Evolutionary conservation across 2,797 vertebrate genomes (phyloP).

Genomic region (Allobates femoralis): DNA sequence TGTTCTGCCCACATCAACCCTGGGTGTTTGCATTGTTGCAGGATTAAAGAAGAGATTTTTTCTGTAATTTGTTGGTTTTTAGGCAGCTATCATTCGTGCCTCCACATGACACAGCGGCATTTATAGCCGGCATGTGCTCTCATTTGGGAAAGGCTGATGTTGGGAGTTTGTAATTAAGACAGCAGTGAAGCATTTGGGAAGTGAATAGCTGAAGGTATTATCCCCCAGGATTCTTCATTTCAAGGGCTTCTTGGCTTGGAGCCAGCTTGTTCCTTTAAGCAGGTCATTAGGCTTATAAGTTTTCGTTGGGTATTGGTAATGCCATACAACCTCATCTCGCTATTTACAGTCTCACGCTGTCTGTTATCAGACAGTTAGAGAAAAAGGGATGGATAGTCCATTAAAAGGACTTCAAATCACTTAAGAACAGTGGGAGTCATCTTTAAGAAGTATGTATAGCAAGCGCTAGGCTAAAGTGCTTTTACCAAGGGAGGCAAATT

Average conservation of each 20-base stretch:
- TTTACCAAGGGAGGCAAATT: conserved; percentile 19
- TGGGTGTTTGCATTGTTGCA: conserved; percentile 24
- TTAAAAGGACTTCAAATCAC: conserved; percentile 53
- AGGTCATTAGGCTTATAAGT: conserved; percentile 58
- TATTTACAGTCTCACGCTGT: conserved; percentile 58
- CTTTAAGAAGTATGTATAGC: conserved; percentile 7
- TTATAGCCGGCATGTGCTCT: conserved; percentile 31
- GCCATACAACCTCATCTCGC: conserved; percentile 40
- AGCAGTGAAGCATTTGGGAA: conserved; percentile 65
- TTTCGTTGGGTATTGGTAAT: conserved; percentile 52
- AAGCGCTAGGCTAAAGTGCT: conserved; percentile 16
- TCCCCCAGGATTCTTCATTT: conserved; percentile 58
- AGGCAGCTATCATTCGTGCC: conserved; percentile 42
- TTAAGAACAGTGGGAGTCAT: conserved; percentile 33
- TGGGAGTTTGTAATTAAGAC: conserved; percentile 67
- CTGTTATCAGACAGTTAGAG: conserved; percentile 51
- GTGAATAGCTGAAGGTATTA: conserved; percentile 65
- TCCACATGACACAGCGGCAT: conserved; percentile 17
- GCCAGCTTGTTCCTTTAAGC: conserved; percentile 45
- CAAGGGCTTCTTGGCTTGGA: conserved; percentile 47
- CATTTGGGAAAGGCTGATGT: conserved; percentile 62
- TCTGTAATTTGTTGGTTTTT: conserved; percentile 50
- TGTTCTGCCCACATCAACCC: conserved; percentile 18
- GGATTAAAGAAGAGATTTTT: conserved; percentile 41
- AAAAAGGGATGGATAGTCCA: conserved; percentile 46